Base-by-base conservation (phyloP, 2,888 invertebrate species). In the Caenorhabditis parvicauda region DNA sequence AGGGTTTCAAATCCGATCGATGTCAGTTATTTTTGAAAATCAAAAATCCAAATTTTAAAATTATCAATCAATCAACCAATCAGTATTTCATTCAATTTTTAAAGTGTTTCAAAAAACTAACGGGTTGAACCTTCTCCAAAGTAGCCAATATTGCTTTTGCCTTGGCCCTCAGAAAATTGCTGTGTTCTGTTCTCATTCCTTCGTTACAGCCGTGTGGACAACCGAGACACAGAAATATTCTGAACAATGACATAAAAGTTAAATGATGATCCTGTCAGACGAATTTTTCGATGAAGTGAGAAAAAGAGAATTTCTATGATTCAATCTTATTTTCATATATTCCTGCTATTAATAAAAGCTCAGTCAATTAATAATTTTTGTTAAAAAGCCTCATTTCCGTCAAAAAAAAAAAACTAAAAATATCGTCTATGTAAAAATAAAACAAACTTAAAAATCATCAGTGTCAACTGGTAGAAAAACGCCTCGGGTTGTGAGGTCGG, bases 181-280 rank as follows among this genome's bases (percentile, higher is more conserved):
- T 92, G 51, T 91, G 91, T 0, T 91, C 90, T 2, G 91, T 75
- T 90, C 49, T 91, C 84, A 74, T 86, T 85, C 35, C 87, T 47
- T 90, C 88, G 46, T 91, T 91, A 81, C 96, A 98, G 1, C 93
- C 94, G 82, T 95, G 91, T 0, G 90, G 90, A 82, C 98, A 98
- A 0, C 96, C 96, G 27, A 98, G 84, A 74, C 91, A 90, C 60
- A 89, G 89, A 52, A 93, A 86, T 5, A 92, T 87, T 74, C 92
- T 90, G 73, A 39, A 77, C 63, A 85, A 74, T 22, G 35, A 32
- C 9, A 32, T 32, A 12, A n/a, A 32, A 32, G n/a, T 32, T n/a
- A 32, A n/a, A n/a, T n/a, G n/a, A n/a, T n/a, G n/a, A n/a, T n/a
- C n/a, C n/a, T n/a, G n/a, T n/a, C n/a, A n/a, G n/a, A n/a, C n/a